Conservation (phyloP, 2,113 vertebrate species). For the Tenrec ecaudatus region DNA sequence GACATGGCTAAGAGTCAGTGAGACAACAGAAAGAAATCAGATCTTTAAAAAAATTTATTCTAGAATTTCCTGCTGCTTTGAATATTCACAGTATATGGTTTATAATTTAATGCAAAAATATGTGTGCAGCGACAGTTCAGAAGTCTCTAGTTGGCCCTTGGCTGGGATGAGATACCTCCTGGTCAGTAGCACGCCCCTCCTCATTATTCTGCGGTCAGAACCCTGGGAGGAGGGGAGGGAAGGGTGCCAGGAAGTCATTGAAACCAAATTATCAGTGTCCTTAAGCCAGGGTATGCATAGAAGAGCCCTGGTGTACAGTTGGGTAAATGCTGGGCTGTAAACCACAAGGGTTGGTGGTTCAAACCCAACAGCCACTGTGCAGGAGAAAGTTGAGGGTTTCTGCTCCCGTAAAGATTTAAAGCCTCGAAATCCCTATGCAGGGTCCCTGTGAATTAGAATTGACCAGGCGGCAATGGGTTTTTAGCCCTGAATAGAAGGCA, state of each 20-base stretch:
- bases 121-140: neutral
- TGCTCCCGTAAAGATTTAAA: no score
- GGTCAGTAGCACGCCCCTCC: neutral
- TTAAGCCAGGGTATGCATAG: neutral
- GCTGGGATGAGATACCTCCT: neutral
- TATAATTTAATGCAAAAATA: conserved; percentile 21
- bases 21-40: neutral
- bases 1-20: neutral
- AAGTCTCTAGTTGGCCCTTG: neutral
- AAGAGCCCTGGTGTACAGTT: no score
- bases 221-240: neutral
- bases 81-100: conserved; percentile 48
- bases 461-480: no score
- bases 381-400: no score
- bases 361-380: no score
- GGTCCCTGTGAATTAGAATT: no score
- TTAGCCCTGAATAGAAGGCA: no score
- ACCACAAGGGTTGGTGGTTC: no score
- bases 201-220: neutral
- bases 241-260: conserved; percentile 14
- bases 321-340: no score
- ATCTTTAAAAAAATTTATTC: neutral
- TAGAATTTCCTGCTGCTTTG: conserved; percentile 12
- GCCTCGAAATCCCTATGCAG: no score
- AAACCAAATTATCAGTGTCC: neutral